A percentile compares a stretch with the other conserved stretches of the same genome.
phyloP scores from a whole-genome alignment of 1,140 invertebrate genomes.

The Vanessa tameamea region DNA sequence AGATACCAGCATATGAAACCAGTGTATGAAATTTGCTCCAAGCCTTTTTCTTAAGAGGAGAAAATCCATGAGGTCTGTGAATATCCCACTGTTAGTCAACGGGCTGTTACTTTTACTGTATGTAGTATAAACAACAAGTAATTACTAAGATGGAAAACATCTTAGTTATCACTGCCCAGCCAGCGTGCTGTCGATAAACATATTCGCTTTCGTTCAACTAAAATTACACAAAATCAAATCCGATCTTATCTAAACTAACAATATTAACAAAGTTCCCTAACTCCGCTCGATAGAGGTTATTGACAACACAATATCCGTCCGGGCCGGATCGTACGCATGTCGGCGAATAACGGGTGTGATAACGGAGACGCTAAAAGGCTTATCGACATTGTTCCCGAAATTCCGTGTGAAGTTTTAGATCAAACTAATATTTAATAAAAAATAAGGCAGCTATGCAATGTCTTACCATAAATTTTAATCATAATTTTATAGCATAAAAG shows the following conservation, averaged over 20 bases:
- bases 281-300: constrained; percentile 14
- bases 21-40: no score
- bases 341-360: constrained; percentile 10
- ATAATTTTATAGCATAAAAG: no score
- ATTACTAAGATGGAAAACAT: no score
- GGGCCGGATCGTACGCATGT: constrained; percentile 1
- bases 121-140: no score
- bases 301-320: constrained; percentile 29
- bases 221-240: constrained; percentile 25
- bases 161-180: no score
- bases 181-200: not conserved
- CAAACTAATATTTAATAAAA: not conserved
- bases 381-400: not conserved
- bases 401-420: constrained; percentile 4
- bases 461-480: no score
- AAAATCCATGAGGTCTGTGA: no score
- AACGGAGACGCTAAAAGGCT: constrained; percentile 13
- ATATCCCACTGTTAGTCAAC: no score
- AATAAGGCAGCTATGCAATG: not conserved
- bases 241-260: constrained; percentile 32
- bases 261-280: constrained; percentile 31
- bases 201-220: constrained; percentile 5
- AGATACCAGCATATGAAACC: no score
- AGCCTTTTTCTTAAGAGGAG: no score
- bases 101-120: no score